Evolutionary conservation across 2,113 vertebrate genomes (phyloP).

Genomic region (Myrmophylax atrothorax): DNA sequence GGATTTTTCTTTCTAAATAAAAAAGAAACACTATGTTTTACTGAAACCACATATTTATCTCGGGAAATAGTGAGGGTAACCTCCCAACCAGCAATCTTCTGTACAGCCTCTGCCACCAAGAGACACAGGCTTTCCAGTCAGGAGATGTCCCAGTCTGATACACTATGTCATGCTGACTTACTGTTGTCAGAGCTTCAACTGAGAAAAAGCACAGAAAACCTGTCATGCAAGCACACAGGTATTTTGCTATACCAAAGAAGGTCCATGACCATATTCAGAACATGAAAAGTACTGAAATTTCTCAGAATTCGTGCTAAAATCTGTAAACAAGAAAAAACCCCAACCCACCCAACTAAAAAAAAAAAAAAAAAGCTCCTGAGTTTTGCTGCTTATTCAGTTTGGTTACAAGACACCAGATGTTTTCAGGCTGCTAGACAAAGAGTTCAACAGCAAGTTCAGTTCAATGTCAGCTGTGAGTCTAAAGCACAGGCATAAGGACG

Average conservation of each 20-base stretch:
- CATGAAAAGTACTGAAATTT: not conserved
- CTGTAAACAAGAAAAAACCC: not conserved
- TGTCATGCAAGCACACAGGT: not conserved
- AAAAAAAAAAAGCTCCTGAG: not conserved
- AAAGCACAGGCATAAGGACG: not conserved
- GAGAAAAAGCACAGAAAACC: not conserved
- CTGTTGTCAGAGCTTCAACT: not conserved
- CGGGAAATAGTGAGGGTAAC: not conserved
- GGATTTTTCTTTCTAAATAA: not conserved
- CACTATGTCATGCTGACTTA: fast-evolving
- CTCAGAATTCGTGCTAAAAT: not conserved
- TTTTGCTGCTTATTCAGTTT: not conserved
- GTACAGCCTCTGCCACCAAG: not conserved
- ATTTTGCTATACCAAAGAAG: not conserved
- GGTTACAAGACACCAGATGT: not conserved
- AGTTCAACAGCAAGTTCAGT: not conserved
- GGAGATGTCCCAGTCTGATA: not conserved
- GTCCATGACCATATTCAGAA: not conserved
- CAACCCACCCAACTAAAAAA: not conserved
- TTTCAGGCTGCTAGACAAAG: not conserved
- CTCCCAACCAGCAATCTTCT: not conserved
- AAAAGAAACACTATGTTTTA: not conserved
- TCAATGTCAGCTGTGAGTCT: not conserved
- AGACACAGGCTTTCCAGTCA: not conserved
- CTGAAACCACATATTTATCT: not conserved